These are phyloP conservation scores for Tachysurus vachellii DNA, from an alignment of 2,113 vertebrate species.

Conservation along the genomic window DNA sequence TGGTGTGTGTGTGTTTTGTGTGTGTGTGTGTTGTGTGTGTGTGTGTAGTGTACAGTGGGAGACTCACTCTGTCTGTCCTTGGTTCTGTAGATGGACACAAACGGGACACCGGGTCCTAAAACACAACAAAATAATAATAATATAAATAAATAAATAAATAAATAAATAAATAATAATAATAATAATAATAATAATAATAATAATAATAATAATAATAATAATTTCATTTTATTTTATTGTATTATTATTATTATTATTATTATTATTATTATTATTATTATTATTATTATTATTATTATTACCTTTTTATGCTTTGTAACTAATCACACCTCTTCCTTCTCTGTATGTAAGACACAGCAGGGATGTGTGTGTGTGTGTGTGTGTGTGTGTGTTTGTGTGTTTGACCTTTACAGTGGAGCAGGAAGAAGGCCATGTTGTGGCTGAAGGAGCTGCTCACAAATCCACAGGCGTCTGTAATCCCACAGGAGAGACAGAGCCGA, in stretches of 20 bases:
- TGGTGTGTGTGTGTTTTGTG: not conserved
- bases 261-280: constrained; percentile 16
- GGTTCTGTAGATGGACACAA: constrained; percentile 82
- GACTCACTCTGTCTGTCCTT: constrained; percentile 83
- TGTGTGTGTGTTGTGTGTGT: not conserved
- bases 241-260: constrained; percentile 4
- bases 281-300: not conserved
- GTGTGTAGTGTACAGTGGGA: not conserved
- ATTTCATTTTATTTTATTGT: no score
- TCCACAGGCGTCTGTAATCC: constrained; percentile 83
- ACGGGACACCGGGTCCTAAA: constrained; percentile 85
- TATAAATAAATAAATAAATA: no score
- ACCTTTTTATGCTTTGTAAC: not conserved
- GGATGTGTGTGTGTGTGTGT: not conserved
- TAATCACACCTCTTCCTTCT: not conserved
- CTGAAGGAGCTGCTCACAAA: constrained; percentile 90
- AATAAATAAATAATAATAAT: not conserved
- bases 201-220: not conserved
- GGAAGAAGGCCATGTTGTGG: constrained; percentile 80
- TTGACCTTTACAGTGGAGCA: constrained; percentile 88
- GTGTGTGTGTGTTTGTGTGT: not conserved
- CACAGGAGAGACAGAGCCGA: constrained; percentile 88
- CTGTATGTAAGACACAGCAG: not conserved
- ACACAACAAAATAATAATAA: constrained; percentile 29
- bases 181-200: not conserved